Evolutionary conservation across 2,113 vertebrate species (phyloP).

Genomic region (Syngnathus typhle): DNA sequence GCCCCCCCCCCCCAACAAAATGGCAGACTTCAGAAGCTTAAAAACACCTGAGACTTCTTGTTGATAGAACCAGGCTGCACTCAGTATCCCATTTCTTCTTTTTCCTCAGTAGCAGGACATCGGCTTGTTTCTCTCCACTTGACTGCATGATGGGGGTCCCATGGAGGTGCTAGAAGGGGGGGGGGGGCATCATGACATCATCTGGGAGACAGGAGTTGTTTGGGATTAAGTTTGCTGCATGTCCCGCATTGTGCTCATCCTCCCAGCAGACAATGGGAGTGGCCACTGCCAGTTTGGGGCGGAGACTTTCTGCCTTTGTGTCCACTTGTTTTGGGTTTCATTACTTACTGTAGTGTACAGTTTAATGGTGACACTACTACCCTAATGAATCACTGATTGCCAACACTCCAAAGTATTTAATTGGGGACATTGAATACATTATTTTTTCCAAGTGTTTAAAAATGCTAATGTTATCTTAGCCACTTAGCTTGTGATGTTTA

Average conservation of each 20-base stretch:
- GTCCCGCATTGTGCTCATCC: constrained; percentile 45
- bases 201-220: constrained; percentile 42
- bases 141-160: constrained; percentile 28
- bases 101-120: constrained; percentile 32
- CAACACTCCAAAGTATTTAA: not conserved
- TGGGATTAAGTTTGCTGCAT: constrained; percentile 52
- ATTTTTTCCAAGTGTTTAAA: too few relatives aligned
- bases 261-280: constrained; percentile 55
- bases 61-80: constrained; percentile 36
- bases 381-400: not conserved
- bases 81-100: constrained; percentile 48
- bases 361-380: constrained; percentile 4
- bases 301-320: constrained; percentile 38
- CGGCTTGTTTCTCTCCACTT: constrained; percentile 32
- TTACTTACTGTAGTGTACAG: constrained; percentile 18
- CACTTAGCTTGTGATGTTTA: too few relatives aligned
- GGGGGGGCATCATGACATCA: constrained; percentile 57
- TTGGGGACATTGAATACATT: not conserved
- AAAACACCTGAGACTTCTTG: constrained; percentile 14
- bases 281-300: constrained; percentile 37
- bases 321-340: constrained; percentile 42
- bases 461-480: too few relatives aligned
- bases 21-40: constrained; percentile 30
- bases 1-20: not conserved
- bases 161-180: not conserved